Conservation (phyloP, 2,888 invertebrate species). For the Drosophila kuntzei region DNA sequence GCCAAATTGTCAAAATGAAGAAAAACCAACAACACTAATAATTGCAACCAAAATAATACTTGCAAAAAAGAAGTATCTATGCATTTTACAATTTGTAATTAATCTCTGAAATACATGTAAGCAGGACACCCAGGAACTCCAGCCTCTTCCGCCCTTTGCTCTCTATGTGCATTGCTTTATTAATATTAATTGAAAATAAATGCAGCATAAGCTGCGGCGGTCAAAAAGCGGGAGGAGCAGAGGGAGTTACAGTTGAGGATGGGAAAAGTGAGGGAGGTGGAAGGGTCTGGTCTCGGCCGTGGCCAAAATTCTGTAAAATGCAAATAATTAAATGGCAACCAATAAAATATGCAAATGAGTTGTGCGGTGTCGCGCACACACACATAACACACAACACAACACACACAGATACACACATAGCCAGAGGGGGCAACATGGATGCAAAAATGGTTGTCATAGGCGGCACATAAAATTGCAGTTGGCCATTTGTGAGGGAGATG, state of each 20-base stretch:
- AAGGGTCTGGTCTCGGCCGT: constrained; percentile 12
- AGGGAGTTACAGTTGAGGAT: neutral
- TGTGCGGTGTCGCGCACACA: constrained; percentile 57
- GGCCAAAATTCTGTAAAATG: constrained; percentile 75
- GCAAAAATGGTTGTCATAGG: constrained; percentile 9
- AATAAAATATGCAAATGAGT: constrained; percentile 84
- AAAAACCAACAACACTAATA: constrained; percentile 6
- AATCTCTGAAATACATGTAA: constrained; percentile 50
- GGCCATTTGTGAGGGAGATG: constrained; percentile 5
- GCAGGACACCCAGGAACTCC: neutral
- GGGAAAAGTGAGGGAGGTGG: neutral
- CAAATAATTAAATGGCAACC: constrained; percentile 84
- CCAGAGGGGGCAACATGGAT: constrained; percentile 11
- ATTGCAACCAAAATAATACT: constrained; percentile 3
- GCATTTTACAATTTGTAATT: constrained; percentile 58
- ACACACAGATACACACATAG: neutral
- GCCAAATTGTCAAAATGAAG: neutral
- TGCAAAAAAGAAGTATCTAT: constrained; percentile 22
- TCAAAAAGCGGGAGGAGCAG: constrained; percentile 43
- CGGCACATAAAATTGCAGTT: neutral
- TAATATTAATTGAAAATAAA: constrained; percentile 82
- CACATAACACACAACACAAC: constrained; percentile 11
- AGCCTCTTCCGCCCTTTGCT: neutral
- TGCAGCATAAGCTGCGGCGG: constrained; percentile 72
- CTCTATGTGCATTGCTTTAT: constrained; percentile 59